Percentiles rank a stretch among this genome's conserved stretches.
Evolutionary conservation across 2,888 invertebrate genomes (phyloP).

Genomic region (Colostygia pectinataria): DNA sequence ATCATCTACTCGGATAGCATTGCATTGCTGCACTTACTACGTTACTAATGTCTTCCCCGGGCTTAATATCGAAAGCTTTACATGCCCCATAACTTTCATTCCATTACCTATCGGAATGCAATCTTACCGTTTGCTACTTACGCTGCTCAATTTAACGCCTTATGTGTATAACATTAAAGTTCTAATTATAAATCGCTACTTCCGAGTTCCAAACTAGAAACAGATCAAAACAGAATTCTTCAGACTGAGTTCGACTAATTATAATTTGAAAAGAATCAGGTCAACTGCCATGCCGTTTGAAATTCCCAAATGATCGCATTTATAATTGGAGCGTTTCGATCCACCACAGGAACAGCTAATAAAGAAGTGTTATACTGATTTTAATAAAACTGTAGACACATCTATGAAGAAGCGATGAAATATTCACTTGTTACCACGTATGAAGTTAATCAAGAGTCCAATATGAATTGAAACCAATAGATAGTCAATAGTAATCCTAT

Average conservation of each 20-base stretch:
- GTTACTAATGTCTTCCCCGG: conserved; percentile 3
- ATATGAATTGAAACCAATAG: too few relatives aligned
- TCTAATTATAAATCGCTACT: too few relatives aligned
- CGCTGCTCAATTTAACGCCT: too few relatives aligned
- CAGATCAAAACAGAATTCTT: conserved; percentile 22
- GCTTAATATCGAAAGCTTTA: conserved; percentile 13
- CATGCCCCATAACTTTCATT: conserved; percentile 11
- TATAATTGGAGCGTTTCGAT: conserved; percentile 14
- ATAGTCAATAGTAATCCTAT: too few relatives aligned
- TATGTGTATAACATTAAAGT: too few relatives aligned
- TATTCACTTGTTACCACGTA: too few relatives aligned
- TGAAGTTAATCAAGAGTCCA: too few relatives aligned
- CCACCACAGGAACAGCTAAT: too few relatives aligned
- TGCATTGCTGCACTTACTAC: conserved; percentile 3
- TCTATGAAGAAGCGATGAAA: too few relatives aligned
- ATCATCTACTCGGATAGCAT: neutral
- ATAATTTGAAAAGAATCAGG: conserved; percentile 30
- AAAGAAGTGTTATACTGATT: too few relatives aligned
- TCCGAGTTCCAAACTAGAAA: neutral
- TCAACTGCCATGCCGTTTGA: conserved; percentile 26
- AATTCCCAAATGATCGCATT: conserved; percentile 17
- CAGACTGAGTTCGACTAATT: conserved; percentile 30
- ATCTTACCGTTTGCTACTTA: neutral
- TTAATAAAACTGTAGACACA: too few relatives aligned
- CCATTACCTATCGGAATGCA: conserved; percentile 8